These are phyloP conservation scores for Drosophila infuscata DNA, from an alignment of 2,888 invertebrate genomes.

Conservation along the genomic window DNA sequence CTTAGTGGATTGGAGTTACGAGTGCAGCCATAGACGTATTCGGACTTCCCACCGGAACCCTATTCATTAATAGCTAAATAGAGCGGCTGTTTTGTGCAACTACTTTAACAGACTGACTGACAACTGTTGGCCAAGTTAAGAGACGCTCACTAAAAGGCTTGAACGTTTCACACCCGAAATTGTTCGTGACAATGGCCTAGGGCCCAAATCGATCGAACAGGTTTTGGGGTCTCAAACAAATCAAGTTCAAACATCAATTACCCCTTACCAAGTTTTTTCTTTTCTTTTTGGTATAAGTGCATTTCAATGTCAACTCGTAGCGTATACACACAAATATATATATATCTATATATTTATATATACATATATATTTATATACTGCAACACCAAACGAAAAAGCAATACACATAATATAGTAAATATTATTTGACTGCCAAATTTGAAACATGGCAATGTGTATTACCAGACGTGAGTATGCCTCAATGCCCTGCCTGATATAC, in stretches of 20 bases:
- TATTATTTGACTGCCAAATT: slow-evolving; percentile 56
- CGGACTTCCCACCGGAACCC: slow-evolving; percentile 31
- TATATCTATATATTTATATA: slow-evolving; percentile 9
- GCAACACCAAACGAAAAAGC: slow-evolving; percentile 30
- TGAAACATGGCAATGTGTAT: slow-evolving; percentile 62
- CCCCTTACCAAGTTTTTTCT: slow-evolving; percentile 32
- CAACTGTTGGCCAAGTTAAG: not conserved
- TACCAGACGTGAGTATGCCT: slow-evolving; percentile 9
- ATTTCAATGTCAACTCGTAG: slow-evolving; percentile 59
- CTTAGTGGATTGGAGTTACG: slow-evolving; percentile 37
- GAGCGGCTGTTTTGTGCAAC: slow-evolving; percentile 4
- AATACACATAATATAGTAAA: slow-evolving; percentile 27
- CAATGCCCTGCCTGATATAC: slow-evolving; percentile 24
- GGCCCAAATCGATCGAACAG: slow-evolving; percentile 36
- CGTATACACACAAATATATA: not conserved
- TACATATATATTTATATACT: slow-evolving; percentile 13
- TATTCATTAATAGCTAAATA: slow-evolving; percentile 8
- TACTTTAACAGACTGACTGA: not conserved
- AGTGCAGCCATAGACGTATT: slow-evolving; percentile 8
- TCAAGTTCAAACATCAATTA: slow-evolving; percentile 71
- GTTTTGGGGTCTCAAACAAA: slow-evolving; percentile 28
- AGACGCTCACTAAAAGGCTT: slow-evolving; percentile 26
- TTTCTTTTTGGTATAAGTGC: slow-evolving; percentile 59
- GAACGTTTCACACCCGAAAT: slow-evolving; percentile 27
- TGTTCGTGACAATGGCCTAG: slow-evolving; percentile 30